These are phyloP conservation scores for Plebejus anna DNA, from an alignment of 2,888 invertebrate species.

Conservation along the genomic window DNA sequence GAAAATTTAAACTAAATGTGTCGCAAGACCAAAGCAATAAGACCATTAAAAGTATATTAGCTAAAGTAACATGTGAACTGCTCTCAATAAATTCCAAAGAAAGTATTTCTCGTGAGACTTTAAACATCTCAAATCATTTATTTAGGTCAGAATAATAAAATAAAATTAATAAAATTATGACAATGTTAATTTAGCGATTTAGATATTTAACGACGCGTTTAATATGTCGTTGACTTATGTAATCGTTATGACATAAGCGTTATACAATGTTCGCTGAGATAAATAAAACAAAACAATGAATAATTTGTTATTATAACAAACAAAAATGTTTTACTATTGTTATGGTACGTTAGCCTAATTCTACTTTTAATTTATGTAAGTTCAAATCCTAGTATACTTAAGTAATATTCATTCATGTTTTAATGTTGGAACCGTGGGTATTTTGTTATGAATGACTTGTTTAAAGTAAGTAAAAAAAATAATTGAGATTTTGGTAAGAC, in stretches of 20 bases:
- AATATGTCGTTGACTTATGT: conserved; percentile 17
- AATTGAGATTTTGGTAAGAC: no score
- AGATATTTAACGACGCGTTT: conserved; percentile 18
- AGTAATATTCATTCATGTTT: not conserved
- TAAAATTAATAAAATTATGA: not conserved
- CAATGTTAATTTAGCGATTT: conserved; percentile 12
- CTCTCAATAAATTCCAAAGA: not conserved
- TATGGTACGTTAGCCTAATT: not conserved
- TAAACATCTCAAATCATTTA: not conserved
- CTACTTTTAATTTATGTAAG: conserved; percentile 1
- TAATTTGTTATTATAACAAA: conserved; percentile 17
- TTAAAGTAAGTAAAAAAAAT: not conserved
- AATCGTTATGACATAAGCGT: not conserved
- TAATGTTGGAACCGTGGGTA: not conserved
- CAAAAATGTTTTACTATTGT: not conserved
- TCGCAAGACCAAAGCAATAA: not conserved
- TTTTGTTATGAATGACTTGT: not conserved
- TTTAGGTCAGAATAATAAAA: not conserved
- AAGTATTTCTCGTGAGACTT: not conserved
- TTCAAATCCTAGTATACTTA: not conserved
- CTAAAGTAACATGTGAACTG: not conserved
- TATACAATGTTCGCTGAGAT: conserved; percentile 6
- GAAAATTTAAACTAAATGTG: not conserved
- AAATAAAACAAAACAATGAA: conserved; percentile 19
- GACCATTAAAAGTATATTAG: not conserved